phyloP scores from a whole-genome alignment of 1,140 invertebrate genomes.

The Venustaconcha ellipsiformis region DNA sequence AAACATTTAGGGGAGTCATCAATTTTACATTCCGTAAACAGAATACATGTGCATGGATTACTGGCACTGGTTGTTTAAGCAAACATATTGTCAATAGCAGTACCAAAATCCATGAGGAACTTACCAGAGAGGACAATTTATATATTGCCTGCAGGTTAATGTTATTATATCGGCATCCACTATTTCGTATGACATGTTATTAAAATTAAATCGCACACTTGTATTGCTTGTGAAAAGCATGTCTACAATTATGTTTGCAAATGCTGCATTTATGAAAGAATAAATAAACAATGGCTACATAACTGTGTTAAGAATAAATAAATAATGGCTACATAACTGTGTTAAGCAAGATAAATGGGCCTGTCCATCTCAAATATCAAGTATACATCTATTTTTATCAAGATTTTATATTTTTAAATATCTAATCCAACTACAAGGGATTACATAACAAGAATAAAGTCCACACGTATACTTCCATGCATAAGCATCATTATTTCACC shows the following conservation, averaged over 20 bases:
- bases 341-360: neutral
- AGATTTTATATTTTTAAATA: conserved; percentile 1
- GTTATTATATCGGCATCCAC: neutral
- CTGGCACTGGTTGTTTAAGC: conserved; percentile 5
- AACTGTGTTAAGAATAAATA: neutral
- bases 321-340: neutral
- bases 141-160: conserved; percentile 8
- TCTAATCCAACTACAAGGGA: neutral
- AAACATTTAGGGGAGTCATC: conserved; percentile 2
- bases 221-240: neutral
- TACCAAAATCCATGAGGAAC: neutral
- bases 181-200: neutral
- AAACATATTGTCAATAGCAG: neutral
- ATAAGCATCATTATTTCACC: conserved; percentile 1
- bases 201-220: neutral
- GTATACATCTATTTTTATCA: conserved; percentile 4
- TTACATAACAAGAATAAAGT: neutral
- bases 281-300: neutral
- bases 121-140: conserved; percentile 1
- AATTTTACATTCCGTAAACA: conserved; percentile 3
- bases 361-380: neutral
- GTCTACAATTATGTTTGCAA: neutral
- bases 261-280: neutral
- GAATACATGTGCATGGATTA: neutral
- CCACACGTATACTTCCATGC: conserved; percentile 1